Evolutionary conservation across 2,888 invertebrate species (phyloP), one percentile per base, ranked within the genome.

Genomic region (Heliconius aoede): DNA sequence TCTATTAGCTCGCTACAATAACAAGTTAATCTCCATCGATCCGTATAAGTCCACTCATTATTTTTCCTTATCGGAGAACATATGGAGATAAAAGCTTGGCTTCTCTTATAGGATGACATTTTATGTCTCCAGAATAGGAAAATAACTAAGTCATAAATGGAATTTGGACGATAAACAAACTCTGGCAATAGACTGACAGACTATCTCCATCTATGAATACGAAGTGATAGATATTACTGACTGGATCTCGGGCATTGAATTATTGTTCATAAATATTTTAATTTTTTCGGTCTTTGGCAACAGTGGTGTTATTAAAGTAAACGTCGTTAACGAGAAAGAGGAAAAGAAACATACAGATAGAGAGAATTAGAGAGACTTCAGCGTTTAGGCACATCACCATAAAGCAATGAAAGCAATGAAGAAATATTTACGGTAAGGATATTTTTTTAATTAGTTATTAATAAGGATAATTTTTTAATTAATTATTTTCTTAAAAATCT

Each of bases 61-160:
- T 90, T 92, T 89, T 87, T 85, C 87, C 89, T 92, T 93, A 93
- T 93, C 93, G 91, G 87, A 83, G 88, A 88, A 89, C 88, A 88
- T 87, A 87, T 83, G 84, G 80, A 92, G 89, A 93, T 91, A 91
- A 91, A 91, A 87, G 88, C 86, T 82, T 83, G 86, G 87, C 90
- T 91, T 91, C 91, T 91, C 89, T 88, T 86, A 86, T 86, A 86
- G 46, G 91, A 92, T 89, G 92, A 90, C 91, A 88, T 93, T 93
- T 93, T 93, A 92, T 92, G 91, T 92, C 88, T 88, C 88, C 88
- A 87, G 89, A 93, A 92, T 92, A 92, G 91, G 90, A 88, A 93
- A 92, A 92, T 93, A 92, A 93, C 90, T 91, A 91, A 92, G 88
- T 91, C 91, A 91, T 92, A 92, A 91, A 92, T 91, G 90, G 86